Evolutionary conservation across 2,888 invertebrate genomes (phyloP).

Genomic region (Drosophila antonietae): DNA sequence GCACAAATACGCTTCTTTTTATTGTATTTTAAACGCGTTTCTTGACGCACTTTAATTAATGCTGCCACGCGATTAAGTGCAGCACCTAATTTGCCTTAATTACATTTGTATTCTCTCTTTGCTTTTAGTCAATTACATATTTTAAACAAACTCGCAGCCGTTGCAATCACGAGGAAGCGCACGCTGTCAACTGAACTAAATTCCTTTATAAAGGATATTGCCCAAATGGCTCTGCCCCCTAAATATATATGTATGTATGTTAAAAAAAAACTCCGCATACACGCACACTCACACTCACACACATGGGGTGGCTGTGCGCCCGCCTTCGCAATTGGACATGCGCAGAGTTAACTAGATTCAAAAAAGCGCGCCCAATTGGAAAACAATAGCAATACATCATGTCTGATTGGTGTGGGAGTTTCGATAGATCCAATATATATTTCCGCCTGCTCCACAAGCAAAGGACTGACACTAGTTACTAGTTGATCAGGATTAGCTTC

Average conservation of each 20-base stretch:
- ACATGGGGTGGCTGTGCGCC: constrained; percentile 43
- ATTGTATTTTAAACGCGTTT: constrained; percentile 20
- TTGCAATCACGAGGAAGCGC: constrained; percentile 67
- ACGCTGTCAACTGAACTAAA: constrained; percentile 78
- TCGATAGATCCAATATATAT: background rate
- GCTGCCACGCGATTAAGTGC: background rate
- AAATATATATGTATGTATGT: background rate
- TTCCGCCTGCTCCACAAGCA: background rate
- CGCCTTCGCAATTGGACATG: constrained; percentile 39
- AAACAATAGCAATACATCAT: background rate
- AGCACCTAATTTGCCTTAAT: constrained; percentile 11
- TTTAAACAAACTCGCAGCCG: constrained; percentile 43
- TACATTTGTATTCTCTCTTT: constrained; percentile 26
- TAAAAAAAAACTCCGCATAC: constrained; percentile 6
- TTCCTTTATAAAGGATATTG: constrained; percentile 67
- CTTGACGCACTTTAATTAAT: constrained; percentile 22
- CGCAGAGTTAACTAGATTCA: constrained; percentile 43
- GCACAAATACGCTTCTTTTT: constrained; percentile 26
- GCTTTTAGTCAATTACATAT: constrained; percentile 12
- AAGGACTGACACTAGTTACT: background rate
- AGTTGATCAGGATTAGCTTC: background rate
- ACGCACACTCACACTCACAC: background rate
- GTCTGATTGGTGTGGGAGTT: background rate
- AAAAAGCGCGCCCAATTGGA: constrained; percentile 38
- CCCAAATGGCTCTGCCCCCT: constrained; percentile 46